Conservation (phyloP, 2,888 invertebrate species). For the Acanthopleura granulata region DNA sequence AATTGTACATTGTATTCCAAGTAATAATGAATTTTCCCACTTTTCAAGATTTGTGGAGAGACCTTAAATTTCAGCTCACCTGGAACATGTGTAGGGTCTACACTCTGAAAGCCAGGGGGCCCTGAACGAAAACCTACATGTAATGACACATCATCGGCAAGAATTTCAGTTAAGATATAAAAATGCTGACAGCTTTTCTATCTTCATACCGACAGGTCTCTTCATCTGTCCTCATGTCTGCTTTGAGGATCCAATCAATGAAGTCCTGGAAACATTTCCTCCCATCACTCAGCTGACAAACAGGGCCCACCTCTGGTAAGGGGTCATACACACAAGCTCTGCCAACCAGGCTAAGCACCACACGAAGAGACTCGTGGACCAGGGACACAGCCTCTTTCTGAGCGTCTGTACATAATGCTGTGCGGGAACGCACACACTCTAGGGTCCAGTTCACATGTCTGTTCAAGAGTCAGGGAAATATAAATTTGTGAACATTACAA, state of each 20-base stretch:
- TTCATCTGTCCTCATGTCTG: background rate
- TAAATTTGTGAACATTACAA: too few relatives aligned
- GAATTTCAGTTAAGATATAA: too few relatives aligned
- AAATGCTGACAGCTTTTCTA: too few relatives aligned
- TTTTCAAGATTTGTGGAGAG: too few relatives aligned
- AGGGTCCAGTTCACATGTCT: background rate
- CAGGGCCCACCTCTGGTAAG: conserved; percentile 3
- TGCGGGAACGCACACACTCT: background rate
- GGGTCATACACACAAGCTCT: background rate
- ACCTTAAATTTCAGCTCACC: too few relatives aligned
- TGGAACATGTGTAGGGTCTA: too few relatives aligned
- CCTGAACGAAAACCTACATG: too few relatives aligned
- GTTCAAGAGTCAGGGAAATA: too few relatives aligned
- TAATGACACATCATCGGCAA: too few relatives aligned
- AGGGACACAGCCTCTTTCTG: conserved; percentile 1
- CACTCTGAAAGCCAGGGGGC: too few relatives aligned
- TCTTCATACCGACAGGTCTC: background rate
- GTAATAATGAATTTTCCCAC: too few relatives aligned
- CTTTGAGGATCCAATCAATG: background rate
- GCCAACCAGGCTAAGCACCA: background rate
- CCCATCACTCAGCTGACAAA: background rate
- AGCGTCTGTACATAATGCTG: background rate
- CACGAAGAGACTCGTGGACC: background rate
- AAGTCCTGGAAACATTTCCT: background rate
- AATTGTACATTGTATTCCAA: too few relatives aligned